A percentile compares a stretch with the other conserved stretches of the same genome.
phyloP scores from a whole-genome alignment of 2,888 invertebrate species.

The Pimpla rufipes region DNA sequence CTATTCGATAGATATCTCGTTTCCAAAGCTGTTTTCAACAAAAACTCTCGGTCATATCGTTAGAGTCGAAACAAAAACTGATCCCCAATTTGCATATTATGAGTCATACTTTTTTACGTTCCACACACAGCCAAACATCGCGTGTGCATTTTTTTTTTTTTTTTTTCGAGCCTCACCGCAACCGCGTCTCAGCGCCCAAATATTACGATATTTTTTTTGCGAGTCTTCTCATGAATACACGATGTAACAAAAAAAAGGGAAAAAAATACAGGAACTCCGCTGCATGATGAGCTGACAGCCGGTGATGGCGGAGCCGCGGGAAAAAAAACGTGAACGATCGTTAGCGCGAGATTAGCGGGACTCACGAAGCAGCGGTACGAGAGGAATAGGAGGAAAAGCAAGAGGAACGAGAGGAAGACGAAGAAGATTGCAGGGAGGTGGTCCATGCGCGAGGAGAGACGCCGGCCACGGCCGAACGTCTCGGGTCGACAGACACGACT shows the following conservation, averaged over 20 bases:
- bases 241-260: not conserved
- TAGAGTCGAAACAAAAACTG: no score
- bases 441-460: slow-evolving; percentile 13
- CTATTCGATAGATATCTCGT: not conserved
- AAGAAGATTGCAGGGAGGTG: slow-evolving; percentile 16
- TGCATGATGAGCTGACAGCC: slow-evolving; percentile 3
- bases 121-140: not conserved
- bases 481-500: slow-evolving; percentile 39
- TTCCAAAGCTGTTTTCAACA: no score
- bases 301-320: not conserved
- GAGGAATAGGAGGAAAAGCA: not conserved
- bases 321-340: slow-evolving; percentile 25
- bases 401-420: not conserved
- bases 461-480: slow-evolving; percentile 24
- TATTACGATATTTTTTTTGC: not conserved
- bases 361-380: slow-evolving; percentile 5
- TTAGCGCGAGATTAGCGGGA: slow-evolving; percentile 34
- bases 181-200: not conserved
- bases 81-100: no score
- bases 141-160: not conserved
- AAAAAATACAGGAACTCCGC: not conserved
- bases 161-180: not conserved
- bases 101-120: no score
- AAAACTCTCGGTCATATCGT: no score
- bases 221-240: not conserved